Base-by-base conservation (phyloP, 2,888 invertebrate species). In the Malthinus seriepunctatus region DNA sequence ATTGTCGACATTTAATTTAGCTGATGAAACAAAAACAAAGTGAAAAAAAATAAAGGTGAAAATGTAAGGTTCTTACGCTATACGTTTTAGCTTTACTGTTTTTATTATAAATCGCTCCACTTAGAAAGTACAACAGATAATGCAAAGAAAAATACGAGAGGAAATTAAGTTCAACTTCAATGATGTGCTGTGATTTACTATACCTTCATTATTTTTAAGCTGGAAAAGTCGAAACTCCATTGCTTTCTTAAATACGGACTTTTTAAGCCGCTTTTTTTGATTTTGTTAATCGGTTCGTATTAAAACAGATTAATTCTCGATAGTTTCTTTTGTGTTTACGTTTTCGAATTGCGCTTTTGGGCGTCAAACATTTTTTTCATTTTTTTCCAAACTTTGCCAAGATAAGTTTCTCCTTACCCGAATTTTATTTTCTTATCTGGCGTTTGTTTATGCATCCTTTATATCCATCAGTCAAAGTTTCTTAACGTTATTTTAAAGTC, bases 21-120 rank as follows among this genome's bases (percentile, higher is more conserved):
- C 49, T 51, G 53, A 59, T 59, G 59, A 59, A 59, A 59, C 46
- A 59, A 53, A 59, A 54, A 59, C 59, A 53, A 47, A 38, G 46
- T 54, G 53, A 51, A 50, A 59, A 12, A 47, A 59, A 54, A 59
- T 54, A 59, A 54, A 49, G 50, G 59, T 54, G 44, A 45, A 44
- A 32, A 46, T 35, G 34, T 38, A 39, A 11, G 38, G 52, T 44
- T 50, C 53, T 32, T 49, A 59, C 38, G 38, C 32, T 46, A 46
- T 59, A 46, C 32, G 37, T 53, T 53, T 42, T 50, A 42, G 39
- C 42, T 46, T 51, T 50, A 38, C 38, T 46, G 42, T 58, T 49
- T 35, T 51, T 51, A 49, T 54, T 54, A 48, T 34, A 49, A 58
- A 49, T 58, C 53, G 35, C 9, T 12, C 9, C 37, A 45, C 53